phyloP scores from a whole-genome alignment of 2,888 invertebrate genomes.

The Caenorhabditis sp. region DNA sequence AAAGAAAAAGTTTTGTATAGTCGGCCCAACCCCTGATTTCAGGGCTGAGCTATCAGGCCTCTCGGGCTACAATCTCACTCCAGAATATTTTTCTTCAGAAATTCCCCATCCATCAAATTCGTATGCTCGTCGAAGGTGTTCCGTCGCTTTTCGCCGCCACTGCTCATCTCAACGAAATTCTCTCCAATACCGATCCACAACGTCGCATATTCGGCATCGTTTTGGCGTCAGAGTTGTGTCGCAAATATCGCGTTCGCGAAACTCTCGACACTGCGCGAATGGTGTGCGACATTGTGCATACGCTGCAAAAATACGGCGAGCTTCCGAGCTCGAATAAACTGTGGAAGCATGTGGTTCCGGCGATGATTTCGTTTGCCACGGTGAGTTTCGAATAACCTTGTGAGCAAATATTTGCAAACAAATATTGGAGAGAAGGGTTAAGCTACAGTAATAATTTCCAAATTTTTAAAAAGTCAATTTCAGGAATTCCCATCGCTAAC shows the following conservation, averaged over 20 bases:
- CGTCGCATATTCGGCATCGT: slow-evolving; percentile 40
- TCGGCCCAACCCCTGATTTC: too few species aligned
- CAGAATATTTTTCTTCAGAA: slow-evolving; percentile 11
- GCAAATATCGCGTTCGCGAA: slow-evolving; percentile 45
- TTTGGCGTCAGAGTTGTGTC: slow-evolving; percentile 32
- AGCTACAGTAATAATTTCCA: too few species aligned
- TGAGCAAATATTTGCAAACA: too few species aligned
- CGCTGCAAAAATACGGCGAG: slow-evolving; percentile 37
- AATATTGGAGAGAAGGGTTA: too few species aligned
- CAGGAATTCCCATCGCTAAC: slow-evolving; percentile 34
- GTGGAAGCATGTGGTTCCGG: slow-evolving; percentile 38
- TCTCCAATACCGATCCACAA: slow-evolving; percentile 29
- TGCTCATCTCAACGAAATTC: slow-evolving; percentile 29
- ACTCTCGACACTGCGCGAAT: slow-evolving; percentile 21
- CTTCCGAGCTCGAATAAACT: slow-evolving; percentile 24
- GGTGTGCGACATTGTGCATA: slow-evolving; percentile 37
- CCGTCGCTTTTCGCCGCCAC: slow-evolving; percentile 43
- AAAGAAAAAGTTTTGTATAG: too few species aligned
- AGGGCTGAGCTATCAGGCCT: too few species aligned
- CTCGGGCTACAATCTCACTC: too few species aligned
- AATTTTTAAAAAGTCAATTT: too few species aligned
- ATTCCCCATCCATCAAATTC: slow-evolving; percentile 41
- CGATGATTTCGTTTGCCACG: slow-evolving; percentile 18
- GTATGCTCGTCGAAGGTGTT: slow-evolving; percentile 37
- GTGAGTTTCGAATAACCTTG: slow-evolving; percentile 14